Conservation (phyloP, 1,140 invertebrate genomes). For the Mamestra configurata region DNA sequence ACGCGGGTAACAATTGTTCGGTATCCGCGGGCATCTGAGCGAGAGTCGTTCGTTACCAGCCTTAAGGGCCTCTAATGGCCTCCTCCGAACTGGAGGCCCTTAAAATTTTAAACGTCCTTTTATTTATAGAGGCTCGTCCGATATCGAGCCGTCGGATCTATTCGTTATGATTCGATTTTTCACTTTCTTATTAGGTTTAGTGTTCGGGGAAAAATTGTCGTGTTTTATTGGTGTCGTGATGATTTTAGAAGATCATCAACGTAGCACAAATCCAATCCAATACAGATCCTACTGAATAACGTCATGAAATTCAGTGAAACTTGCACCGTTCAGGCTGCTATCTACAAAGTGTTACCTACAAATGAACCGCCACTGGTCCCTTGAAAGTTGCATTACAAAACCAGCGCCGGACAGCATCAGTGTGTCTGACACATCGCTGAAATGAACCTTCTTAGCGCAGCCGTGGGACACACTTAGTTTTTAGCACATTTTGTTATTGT, state of each 20-base stretch:
- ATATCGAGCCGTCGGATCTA: slow-evolving; percentile 73
- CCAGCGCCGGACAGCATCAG: too few relatives aligned
- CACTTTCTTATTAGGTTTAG: slow-evolving; percentile 29
- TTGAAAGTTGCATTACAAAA: too few relatives aligned
- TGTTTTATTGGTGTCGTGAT: neutral
- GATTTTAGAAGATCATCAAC: neutral
- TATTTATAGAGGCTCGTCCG: slow-evolving; percentile 78
- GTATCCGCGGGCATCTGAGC: slow-evolving; percentile 50
- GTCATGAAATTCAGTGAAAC: neutral
- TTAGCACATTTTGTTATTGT: too few relatives aligned
- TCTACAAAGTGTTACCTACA: too few relatives aligned
- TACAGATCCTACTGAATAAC: neutral
- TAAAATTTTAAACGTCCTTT: slow-evolving; percentile 82
- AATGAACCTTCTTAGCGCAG: too few relatives aligned
- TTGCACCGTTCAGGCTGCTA: neutral
- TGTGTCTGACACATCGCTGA: too few relatives aligned
- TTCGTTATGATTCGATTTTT: slow-evolving; percentile 70
- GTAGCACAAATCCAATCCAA: neutral
- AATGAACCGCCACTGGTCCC: too few relatives aligned
- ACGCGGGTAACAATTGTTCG: slow-evolving; percentile 50
- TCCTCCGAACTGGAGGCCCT: slow-evolving; percentile 66
- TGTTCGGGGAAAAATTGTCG: slow-evolving; percentile 29
- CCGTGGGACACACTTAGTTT: too few relatives aligned
- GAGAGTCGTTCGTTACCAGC: slow-evolving; percentile 69
- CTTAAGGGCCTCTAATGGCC: slow-evolving; percentile 82